Base-by-base conservation (phyloP, 2,113 vertebrate genomes). In the Larimichthys polyactis region DNA sequence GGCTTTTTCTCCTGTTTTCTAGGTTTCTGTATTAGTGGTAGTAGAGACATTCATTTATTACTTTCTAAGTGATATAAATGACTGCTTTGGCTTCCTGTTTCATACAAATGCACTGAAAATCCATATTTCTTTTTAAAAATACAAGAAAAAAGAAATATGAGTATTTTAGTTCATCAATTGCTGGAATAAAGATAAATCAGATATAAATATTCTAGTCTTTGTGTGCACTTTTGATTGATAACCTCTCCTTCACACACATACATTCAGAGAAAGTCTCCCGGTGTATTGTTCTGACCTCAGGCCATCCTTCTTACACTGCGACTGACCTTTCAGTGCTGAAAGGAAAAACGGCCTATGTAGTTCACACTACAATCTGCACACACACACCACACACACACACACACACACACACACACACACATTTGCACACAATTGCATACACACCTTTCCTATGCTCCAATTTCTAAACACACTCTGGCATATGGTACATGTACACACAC, bases 271-370 rank as follows among this genome's bases (percentile, higher is more conserved):
- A 48, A 87, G 84, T 77, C 84, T 90, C 88, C 82, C 87, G 89
- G 95, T 93, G 87, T 93, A 95, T 93, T 90, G 83, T 89, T 92
- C 89, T 97, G 96, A 97, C 96, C 96, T 93, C 77, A 0, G 64
- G 90, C 92, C 94, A 93, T 95, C 95, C 93, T 92, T 88, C 81
- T 93, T 90, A 94, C 93, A 93, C 92, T 93, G 93, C 84, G 48
- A 71, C 92, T 96, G 95, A 97, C 96, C 96, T 93, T 91, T 78
- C 78, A 88, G 83, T 81, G 90, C 92, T 89, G 82, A 94, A 93
- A 95, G 94, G 91, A 94, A 95, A 90, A 91, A 11, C 79, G 73
- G 54, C 66, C 52, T 43, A 80, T 88, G 93, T 91, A 59, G 52
- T 78, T 87, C 75, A 24, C 69, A 59, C 54, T 70, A 44, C 60